These are phyloP conservation scores for Phortica magna DNA, from an alignment of 2,888 invertebrate species.

Conservation along the genomic window DNA sequence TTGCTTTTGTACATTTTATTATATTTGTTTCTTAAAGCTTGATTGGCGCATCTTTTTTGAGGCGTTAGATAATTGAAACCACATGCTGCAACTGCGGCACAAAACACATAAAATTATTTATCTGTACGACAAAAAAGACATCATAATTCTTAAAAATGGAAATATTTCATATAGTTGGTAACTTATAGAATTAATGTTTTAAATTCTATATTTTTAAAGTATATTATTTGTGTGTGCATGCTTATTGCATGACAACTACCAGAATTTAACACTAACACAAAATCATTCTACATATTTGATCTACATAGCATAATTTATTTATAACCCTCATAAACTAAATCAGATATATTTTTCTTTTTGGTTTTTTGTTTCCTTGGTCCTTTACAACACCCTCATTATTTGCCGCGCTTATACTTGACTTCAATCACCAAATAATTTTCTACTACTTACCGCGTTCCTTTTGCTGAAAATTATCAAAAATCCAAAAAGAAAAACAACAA, in stretches of 20 bases:
- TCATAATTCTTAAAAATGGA: neutral
- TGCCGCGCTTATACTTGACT: conserved; percentile 63
- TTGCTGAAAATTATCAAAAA: conserved; percentile 27
- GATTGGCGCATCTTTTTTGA: conserved; percentile 29
- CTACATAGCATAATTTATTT: conserved; percentile 32
- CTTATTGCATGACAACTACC: no score
- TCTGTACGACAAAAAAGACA: no score
- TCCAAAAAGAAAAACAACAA: conserved; percentile 18
- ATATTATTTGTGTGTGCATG: no score
- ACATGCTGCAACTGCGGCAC: neutral
- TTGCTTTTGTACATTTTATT: neutral
- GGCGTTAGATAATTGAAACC: conserved; percentile 17
- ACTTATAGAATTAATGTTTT: neutral
- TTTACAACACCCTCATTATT: conserved; percentile 66
- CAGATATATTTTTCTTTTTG: conserved; percentile 30
- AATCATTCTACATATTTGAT: neutral
- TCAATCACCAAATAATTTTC: conserved; percentile 69
- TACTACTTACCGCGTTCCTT: conserved; percentile 16
- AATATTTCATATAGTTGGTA: neutral
- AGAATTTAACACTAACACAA: neutral
- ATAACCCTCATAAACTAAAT: conserved; percentile 41
- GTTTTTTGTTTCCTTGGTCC: neutral
- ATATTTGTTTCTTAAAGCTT: conserved; percentile 17
- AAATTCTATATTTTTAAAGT: no score
- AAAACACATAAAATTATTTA: neutral